phyloP scores from a whole-genome alignment of 2,797 vertebrate species.

The Taeniopygia guttata region DNA sequence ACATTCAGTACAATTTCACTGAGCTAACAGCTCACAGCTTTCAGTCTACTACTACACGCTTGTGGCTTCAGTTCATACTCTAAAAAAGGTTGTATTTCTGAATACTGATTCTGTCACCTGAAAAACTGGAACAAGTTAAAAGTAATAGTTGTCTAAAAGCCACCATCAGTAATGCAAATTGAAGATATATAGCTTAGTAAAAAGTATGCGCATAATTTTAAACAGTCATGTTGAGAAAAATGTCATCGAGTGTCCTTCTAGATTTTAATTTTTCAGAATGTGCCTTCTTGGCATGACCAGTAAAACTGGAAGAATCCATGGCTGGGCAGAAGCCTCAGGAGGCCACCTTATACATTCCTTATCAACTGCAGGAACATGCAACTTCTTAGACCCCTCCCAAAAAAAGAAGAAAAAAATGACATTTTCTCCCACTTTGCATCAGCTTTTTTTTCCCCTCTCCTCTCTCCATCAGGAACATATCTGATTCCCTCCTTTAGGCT shows the following conservation, averaged over 20 bases:
- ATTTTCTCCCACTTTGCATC: neutral
- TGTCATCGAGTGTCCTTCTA: neutral
- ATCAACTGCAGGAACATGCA: neutral
- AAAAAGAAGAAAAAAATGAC: neutral
- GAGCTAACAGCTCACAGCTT: neutral
- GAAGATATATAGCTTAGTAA: neutral
- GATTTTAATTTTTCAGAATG: neutral
- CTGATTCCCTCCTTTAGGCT: neutral
- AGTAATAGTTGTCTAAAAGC: neutral
- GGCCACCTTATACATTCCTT: neutral
- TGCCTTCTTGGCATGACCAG: neutral
- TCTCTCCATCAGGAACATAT: neutral
- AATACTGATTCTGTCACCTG: neutral
- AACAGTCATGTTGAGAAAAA: neutral
- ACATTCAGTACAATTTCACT: neutral
- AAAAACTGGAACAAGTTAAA: neutral
- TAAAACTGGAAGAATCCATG: neutral
- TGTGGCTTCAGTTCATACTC: neutral
- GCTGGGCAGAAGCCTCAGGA: neutral
- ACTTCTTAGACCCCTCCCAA: neutral
- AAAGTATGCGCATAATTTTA: neutral
- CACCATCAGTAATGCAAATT: neutral
- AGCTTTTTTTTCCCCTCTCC: neutral
- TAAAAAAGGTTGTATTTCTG: neutral
- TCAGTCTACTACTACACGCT: neutral